These are phyloP conservation scores for Phataginus tetradactyla DNA, from an alignment of 2,797 vertebrate genomes.

Conservation along the genomic window DNA sequence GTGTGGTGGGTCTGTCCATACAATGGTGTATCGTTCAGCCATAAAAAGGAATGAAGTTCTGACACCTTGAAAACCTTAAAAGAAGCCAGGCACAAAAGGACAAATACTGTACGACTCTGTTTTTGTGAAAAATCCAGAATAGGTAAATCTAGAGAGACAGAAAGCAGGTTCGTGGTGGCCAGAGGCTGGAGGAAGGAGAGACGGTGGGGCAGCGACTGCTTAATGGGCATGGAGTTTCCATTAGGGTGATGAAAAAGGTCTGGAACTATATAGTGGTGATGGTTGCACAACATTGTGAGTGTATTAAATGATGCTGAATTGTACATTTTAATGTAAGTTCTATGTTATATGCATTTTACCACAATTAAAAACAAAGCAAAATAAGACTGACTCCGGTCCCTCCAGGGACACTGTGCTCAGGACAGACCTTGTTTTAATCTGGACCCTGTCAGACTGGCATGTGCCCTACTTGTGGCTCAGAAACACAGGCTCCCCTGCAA, in stretches of 20 bases:
- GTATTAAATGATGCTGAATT: not conserved
- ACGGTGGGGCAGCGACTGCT: not conserved
- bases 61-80: not conserved
- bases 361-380: not conserved
- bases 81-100: not conserved
- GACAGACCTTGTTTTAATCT: not conserved
- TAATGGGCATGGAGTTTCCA: not conserved
- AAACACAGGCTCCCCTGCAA: rapidly evolving
- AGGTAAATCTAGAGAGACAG: not conserved
- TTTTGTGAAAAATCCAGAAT: not conserved
- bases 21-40: not conserved
- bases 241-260: not conserved
- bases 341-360: not conserved
- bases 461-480: not conserved
- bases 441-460: not conserved
- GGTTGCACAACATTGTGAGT: no score
- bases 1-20: rapidly evolving
- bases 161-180: not conserved
- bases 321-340: not conserved
- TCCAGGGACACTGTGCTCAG: not conserved
- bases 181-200: not conserved
- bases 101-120: not conserved
- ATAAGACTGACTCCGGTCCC: not conserved
- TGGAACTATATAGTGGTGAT: not conserved
- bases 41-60: not conserved